Evolutionary conservation across 2,797 vertebrate genomes (phyloP).

Genomic region (Notolabrus celidotus): DNA sequence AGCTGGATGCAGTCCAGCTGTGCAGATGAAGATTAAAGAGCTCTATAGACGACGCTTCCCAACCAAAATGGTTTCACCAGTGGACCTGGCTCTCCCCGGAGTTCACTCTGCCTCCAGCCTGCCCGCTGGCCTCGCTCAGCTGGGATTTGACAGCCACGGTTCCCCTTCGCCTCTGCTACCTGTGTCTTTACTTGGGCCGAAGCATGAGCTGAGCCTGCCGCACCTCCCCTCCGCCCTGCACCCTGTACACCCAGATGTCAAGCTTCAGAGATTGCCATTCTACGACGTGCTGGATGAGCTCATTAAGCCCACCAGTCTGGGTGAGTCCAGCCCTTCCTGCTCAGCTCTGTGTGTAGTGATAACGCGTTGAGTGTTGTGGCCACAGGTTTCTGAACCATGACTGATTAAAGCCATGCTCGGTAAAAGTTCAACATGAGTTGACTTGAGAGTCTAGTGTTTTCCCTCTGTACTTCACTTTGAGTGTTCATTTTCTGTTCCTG

Average conservation of each 20-base stretch:
- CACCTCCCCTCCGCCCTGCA: conserved; percentile 96
- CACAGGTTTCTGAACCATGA: conserved; percentile 16
- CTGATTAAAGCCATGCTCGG: not conserved
- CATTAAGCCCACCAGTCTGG: conserved; percentile 98
- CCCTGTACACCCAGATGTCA: conserved; percentile 98
- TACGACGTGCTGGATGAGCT: conserved; percentile 98
- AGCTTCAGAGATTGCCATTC: conserved; percentile 98
- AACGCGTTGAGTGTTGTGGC: conserved; percentile 19
- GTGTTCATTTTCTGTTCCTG: conserved; percentile 10
- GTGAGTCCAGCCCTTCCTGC: conserved; percentile 82
- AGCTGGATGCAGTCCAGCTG: conserved; percentile 97
- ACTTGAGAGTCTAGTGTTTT: not conserved
- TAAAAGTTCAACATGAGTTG: conserved; percentile 6
- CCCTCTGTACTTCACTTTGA: too few relatives aligned
- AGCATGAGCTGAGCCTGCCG: conserved; percentile 97
- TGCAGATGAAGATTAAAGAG: conserved; percentile 99
- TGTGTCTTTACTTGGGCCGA: conserved; percentile 95
- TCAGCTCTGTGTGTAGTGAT: conserved; percentile 21
- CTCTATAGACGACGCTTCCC: conserved; percentile 98
- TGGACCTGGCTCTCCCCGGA: conserved; percentile 92
- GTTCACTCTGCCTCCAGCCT: conserved; percentile 91
- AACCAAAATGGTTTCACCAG: conserved; percentile 97
- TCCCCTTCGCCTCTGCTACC: conserved; percentile 94
- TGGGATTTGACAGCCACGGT: conserved; percentile 90
- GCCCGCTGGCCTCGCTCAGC: conserved; percentile 91